These are phyloP conservation scores for Bagarius yarrelli DNA, from an alignment of 2,113 vertebrate genomes.

Conservation along the genomic window DNA sequence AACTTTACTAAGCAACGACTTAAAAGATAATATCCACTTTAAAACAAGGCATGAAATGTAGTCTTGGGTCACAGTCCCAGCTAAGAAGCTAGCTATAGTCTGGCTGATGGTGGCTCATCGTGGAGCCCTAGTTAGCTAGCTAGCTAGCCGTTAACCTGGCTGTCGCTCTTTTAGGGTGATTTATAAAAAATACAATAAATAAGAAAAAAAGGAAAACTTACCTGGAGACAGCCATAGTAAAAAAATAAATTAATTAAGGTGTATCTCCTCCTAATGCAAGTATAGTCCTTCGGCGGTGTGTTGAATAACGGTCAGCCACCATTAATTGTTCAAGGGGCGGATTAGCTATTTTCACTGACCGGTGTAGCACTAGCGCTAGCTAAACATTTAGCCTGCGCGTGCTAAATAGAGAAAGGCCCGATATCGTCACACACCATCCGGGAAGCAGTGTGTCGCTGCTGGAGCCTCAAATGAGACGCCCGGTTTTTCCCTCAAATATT, in stretches of 20 bases:
- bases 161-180: background rate
- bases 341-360: constrained; percentile 16
- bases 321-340: constrained; percentile 3
- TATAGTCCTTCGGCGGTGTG: constrained; percentile 35
- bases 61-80: background rate
- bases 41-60: constrained; percentile 1
- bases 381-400: background rate
- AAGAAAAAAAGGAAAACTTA: constrained; percentile 44
- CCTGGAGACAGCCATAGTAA: constrained; percentile 74
- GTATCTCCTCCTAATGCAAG: background rate
- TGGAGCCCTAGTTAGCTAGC: background rate
- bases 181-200: background rate
- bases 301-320: constrained; percentile 53
- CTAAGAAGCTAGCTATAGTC: background rate
- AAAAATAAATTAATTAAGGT: background rate
- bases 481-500: constrained; percentile 50
- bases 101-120: background rate
- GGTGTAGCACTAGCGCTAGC: constrained; percentile 28
- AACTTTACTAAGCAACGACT: background rate
- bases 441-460: constrained; percentile 11
- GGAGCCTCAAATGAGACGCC: constrained; percentile 59
- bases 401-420: constrained; percentile 40
- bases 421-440: constrained; percentile 41
- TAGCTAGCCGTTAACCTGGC: constrained; percentile 12
- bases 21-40: background rate